Evolutionary conservation across 1,140 invertebrate genomes (phyloP).

Genomic region (Gryon sp.): DNA sequence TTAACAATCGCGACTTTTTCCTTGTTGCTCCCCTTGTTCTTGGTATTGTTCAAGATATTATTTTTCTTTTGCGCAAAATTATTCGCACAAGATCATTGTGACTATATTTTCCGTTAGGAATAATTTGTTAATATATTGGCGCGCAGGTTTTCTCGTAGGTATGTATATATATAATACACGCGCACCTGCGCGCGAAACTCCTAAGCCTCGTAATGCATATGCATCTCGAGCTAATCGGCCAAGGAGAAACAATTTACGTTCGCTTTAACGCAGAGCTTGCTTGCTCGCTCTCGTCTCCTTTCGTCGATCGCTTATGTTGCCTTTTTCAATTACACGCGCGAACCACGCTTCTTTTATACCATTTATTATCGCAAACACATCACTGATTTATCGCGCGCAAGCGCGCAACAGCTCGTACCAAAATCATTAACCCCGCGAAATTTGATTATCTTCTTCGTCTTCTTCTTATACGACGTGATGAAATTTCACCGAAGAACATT

Average conservation of each 20-base stretch:
- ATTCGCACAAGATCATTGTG: slow-evolving; percentile 54
- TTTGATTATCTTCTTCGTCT: slow-evolving; percentile 7
- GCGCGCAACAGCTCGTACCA: too few species aligned
- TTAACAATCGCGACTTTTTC: slow-evolving; percentile 46
- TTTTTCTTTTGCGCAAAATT: slow-evolving; percentile 38
- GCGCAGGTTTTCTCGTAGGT: slow-evolving; percentile 1
- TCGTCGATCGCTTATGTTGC: slow-evolving; percentile 43
- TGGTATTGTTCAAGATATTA: slow-evolving; percentile 19
- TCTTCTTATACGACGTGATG: background rate
- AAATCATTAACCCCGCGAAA: slow-evolving; percentile 39
- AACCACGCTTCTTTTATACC: slow-evolving; percentile 28
- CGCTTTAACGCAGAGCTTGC: background rate
- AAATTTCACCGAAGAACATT: background rate
- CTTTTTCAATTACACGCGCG: slow-evolving; percentile 54
- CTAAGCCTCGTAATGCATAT: slow-evolving; percentile 38
- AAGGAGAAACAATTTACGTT: slow-evolving; percentile 60
- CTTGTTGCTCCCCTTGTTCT: background rate
- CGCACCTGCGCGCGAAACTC: slow-evolving; percentile 40
- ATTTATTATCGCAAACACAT: slow-evolving; percentile 42
- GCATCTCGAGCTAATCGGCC: slow-evolving; percentile 56
- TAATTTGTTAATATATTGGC: slow-evolving; percentile 56
- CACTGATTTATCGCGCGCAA: slow-evolving; percentile 28
- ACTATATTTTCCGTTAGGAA: slow-evolving; percentile 55
- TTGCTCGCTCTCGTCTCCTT: slow-evolving; percentile 34
- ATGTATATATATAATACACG: too few species aligned